Base-by-base conservation (phyloP, 2,888 invertebrate genomes). In the Cyclophora punctaria region DNA sequence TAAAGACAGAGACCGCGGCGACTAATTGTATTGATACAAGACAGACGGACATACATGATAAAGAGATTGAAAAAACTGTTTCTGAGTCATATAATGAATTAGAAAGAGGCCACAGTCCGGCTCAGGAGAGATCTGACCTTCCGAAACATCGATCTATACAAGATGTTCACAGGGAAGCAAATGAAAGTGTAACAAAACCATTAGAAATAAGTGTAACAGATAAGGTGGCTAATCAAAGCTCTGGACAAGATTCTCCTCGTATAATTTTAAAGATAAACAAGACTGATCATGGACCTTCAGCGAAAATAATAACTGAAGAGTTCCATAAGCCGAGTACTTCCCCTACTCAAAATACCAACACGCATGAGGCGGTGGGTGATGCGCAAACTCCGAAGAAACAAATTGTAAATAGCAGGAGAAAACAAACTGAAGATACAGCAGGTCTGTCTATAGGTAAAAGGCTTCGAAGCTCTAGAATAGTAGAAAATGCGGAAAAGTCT, bases 231-330 rank as follows among this genome's bases (percentile, higher is more conserved):
- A 78, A 73, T 71, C 80, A 79, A 64, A 80, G 80, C 55, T 81
- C 85, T 48, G 87, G 84, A 45, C 88, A 88, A 75, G 89, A 89
- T 66, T 90, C 90, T 35, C 90, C 90, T 50, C 71, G 92, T 66
- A 92, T 92, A 61, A 91, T 92, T 60, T 79, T 92, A 64, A 92
- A 92, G 79, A 92, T 92, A 62, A 91, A 92, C 71, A 92, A 92
- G 81, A 90, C 90, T 64, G 90, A 89, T 63, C 85, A 87, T 70
- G 89, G 89, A 56, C 59, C 89, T 60, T 85, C 86, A 58, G 80
- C 89, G 44, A 83, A 89, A 78, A 83, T 88, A 55, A 79, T 89
- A 50, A 87, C 87, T 52, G 89, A 89, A 71, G 86, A 87, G 44
- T 49, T 64, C 5, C 77, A 73, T 54, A 74, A 69, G 59, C 63